Percentiles rank a stretch among this genome's conserved stretches.
These are phyloP conservation scores for Andrena camellia DNA, from an alignment of 2,888 invertebrate species.

Conservation along the genomic window DNA sequence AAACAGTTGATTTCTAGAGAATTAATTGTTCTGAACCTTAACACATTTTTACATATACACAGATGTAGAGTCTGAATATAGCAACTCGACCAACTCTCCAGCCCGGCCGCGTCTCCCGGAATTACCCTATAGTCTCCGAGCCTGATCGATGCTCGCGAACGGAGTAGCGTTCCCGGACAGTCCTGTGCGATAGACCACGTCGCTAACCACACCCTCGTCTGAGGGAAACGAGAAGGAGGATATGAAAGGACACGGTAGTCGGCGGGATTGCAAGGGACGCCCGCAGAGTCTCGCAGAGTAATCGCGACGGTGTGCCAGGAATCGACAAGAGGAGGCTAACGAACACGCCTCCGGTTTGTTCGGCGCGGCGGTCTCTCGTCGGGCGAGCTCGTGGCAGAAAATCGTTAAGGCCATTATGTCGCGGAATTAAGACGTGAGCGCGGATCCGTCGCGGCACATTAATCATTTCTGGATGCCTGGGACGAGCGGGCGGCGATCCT, in stretches of 20 bases:
- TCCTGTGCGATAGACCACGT: too few relatives aligned
- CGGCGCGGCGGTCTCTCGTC: neutral
- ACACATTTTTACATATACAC: too few relatives aligned
- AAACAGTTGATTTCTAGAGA: too few relatives aligned
- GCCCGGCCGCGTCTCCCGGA: too few relatives aligned
- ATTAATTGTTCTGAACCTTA: too few relatives aligned
- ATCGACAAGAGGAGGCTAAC: slow-evolving; percentile 64
- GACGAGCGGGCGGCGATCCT: slow-evolving; percentile 52
- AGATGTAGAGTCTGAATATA: too few relatives aligned
- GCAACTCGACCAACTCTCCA: too few relatives aligned
- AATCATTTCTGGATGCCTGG: slow-evolving; percentile 61
- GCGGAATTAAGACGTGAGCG: slow-evolving; percentile 73
- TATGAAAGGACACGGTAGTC: slow-evolving; percentile 33
- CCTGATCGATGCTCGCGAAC: slow-evolving; percentile 4
- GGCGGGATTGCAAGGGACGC: slow-evolving; percentile 13
- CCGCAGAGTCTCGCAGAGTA: slow-evolving; percentile 31
- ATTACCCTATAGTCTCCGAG: slow-evolving; percentile 2
- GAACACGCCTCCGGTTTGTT: slow-evolving; percentile 49
- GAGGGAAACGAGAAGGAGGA: neutral
- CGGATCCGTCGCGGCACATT: slow-evolving; percentile 54
- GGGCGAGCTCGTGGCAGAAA: slow-evolving; percentile 55
- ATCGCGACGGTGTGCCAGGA: neutral
- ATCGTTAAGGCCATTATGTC: slow-evolving; percentile 74
- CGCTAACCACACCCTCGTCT: too few relatives aligned
- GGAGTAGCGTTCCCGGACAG: slow-evolving; percentile 5